These are phyloP conservation scores for Brachionus rotundiformis DNA, from an alignment of 1,140 invertebrate species.

Conservation along the genomic window DNA sequence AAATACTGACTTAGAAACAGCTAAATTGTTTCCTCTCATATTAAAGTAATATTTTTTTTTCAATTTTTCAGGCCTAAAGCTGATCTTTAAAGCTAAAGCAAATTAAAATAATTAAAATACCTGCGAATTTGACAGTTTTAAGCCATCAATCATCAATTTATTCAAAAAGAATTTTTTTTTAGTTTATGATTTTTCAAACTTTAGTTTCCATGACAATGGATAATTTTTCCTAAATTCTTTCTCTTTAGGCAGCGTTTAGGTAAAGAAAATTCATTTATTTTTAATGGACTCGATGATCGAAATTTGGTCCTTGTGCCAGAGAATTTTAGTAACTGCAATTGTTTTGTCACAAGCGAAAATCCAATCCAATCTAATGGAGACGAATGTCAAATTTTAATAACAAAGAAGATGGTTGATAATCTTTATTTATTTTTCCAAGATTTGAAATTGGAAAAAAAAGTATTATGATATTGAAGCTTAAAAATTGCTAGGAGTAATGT, in stretches of 20 bases:
- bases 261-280: constrained; percentile 37
- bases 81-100: neutral
- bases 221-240: neutral
- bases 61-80: neutral
- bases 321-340: neutral
- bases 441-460: neutral
- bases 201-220: neutral
- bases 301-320: constrained; percentile 22
- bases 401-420: neutral
- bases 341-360: neutral
- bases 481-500: neutral
- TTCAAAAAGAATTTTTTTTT: neutral
- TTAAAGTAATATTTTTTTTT: constrained; percentile 33
- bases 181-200: neutral
- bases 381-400: constrained; percentile 6
- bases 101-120: neutral
- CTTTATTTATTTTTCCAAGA: neutral
- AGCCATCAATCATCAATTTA: neutral
- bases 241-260: neutral
- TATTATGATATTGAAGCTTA: neutral
- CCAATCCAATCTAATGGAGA: constrained; percentile 12
- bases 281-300: constrained; percentile 12
- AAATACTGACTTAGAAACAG: constrained; percentile 8
- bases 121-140: neutral
- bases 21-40: constrained; percentile 14